Base-by-base conservation (phyloP, 2,888 invertebrate genomes). In the Bhutanitis thaidina region DNA sequence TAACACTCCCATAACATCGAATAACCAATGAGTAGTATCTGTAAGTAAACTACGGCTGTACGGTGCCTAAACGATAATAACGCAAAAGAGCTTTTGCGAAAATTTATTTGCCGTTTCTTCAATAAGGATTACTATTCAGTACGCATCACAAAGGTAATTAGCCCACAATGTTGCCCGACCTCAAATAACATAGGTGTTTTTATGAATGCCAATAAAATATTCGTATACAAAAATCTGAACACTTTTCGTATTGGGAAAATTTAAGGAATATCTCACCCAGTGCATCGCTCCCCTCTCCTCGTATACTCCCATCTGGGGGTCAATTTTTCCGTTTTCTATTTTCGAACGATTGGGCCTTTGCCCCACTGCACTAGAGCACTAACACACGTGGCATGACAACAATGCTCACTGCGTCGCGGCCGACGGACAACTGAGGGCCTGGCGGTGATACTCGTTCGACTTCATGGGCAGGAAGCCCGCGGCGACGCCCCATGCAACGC, bases 291-390 rank as follows among this genome's bases (percentile, higher is more conserved):
- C 93, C 91, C 93, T 91, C 91, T 95, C 95, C 93, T 95, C 95
- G 93, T 94, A 95, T 91, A 96, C 95, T 94, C 95, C 95, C 95
- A 96, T 96, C 94, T 94, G 95, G 93, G 91, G 91, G 80, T 90
- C 80, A 85, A 87, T 87, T 78, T 80, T 87, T 79, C 80, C 80
- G 87, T 84, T 83, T 81, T 80, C 74, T 81, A 82, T 84, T 82
- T 81, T 83, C 81, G 84, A 87, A 84, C 78, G 79, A 76, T 74
- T 78, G 85, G 87, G 87, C 86, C 73, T 74, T 61, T 73, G 87
- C 87, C 87, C 87, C 87, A 87, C 86, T 77, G 69, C 86, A 86
- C 87, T 77, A 55, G 73, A 67, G 67, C 83, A 83, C 82, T 80
- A 76, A 78, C 84, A 72, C 81, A 65, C 80, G 77, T 58, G 56